Conservation (phyloP, 1,140 invertebrate species). For the Hyles vespertilio region DNA sequence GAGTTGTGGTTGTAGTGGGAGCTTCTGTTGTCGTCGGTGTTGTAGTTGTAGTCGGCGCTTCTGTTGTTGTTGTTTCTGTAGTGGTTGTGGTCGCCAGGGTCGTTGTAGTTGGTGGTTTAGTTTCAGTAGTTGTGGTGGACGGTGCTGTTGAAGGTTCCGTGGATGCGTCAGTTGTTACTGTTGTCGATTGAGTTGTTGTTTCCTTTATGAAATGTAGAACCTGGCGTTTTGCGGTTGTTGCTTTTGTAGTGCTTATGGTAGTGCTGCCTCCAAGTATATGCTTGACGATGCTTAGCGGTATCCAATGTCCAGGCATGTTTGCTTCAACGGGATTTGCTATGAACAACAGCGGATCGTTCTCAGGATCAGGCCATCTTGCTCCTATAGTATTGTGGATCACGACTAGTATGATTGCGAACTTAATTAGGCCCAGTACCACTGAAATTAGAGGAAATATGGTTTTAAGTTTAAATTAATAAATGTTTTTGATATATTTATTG, state of each 20-base stretch:
- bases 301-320: slow-evolving; percentile 45
- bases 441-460: not conserved
- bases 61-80: slow-evolving; percentile 12
- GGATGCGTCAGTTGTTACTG: not conserved
- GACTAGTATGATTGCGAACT: not conserved
- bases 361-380: slow-evolving; percentile 6
- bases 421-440: slow-evolving; percentile 2
- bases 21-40: slow-evolving; percentile 14
- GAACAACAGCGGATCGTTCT: slow-evolving; percentile 30
- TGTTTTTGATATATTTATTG: too few relatives aligned
- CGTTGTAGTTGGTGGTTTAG: slow-evolving; percentile 7
- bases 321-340: slow-evolving; percentile 46
- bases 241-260: not conserved
- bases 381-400: not conserved
- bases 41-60: slow-evolving; percentile 12
- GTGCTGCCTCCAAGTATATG: slow-evolving; percentile 26
- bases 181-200: slow-evolving; percentile 17
- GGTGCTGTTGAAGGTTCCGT: not conserved
- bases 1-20: slow-evolving; percentile 13
- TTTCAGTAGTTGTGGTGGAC: slow-evolving; percentile 4
- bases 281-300: slow-evolving; percentile 44
- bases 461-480: not conserved
- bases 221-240: slow-evolving; percentile 1
- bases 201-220: not conserved
- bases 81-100: slow-evolving; percentile 9